Percentiles rank a stretch among this genome's conserved stretches.
phyloP scores from a whole-genome alignment of 2,888 invertebrate species.

The Machimus rusticus region DNA sequence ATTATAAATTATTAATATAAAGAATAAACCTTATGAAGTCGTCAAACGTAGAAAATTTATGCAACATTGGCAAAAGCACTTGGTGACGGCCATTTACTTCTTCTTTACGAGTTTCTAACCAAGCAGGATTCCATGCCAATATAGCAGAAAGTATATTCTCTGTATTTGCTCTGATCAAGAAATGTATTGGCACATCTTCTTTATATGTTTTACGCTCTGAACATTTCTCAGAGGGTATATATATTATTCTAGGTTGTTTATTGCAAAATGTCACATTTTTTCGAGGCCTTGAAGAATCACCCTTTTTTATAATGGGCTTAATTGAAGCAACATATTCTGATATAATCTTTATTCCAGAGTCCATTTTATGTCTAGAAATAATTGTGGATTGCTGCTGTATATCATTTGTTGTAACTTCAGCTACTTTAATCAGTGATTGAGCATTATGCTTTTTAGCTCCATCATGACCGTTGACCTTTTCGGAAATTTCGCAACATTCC shows the following conservation, averaged over 20 bases:
- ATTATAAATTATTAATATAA: slow-evolving; percentile 49
- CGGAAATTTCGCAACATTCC: neutral
- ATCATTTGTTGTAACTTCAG: neutral
- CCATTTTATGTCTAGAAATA: neutral
- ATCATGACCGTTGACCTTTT: neutral
- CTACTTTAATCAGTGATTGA: neutral
- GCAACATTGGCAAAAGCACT: slow-evolving; percentile 65
- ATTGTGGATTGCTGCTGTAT: neutral
- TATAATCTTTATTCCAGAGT: neutral
- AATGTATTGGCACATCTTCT: slow-evolving; percentile 48
- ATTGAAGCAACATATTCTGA: neutral
- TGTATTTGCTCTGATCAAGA: neutral
- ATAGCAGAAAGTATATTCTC: slow-evolving; percentile 61
- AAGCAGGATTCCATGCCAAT: slow-evolving; percentile 72
- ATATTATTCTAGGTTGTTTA: slow-evolving; percentile 48
- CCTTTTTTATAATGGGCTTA: neutral
- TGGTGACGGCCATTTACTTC: slow-evolving; percentile 62
- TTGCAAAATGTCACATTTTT: slow-evolving; percentile 56
- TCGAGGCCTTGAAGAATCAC: slow-evolving; percentile 8
- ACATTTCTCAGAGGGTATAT: slow-evolving; percentile 50
- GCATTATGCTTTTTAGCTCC: neutral
- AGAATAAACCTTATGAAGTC: slow-evolving; percentile 68
- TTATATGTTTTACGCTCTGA: slow-evolving; percentile 36
- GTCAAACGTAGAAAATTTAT: slow-evolving; percentile 66
- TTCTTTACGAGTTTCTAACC: slow-evolving; percentile 69